Base-by-base conservation (phyloP, 2,888 invertebrate species). In the Seladonia tumulorum region DNA sequence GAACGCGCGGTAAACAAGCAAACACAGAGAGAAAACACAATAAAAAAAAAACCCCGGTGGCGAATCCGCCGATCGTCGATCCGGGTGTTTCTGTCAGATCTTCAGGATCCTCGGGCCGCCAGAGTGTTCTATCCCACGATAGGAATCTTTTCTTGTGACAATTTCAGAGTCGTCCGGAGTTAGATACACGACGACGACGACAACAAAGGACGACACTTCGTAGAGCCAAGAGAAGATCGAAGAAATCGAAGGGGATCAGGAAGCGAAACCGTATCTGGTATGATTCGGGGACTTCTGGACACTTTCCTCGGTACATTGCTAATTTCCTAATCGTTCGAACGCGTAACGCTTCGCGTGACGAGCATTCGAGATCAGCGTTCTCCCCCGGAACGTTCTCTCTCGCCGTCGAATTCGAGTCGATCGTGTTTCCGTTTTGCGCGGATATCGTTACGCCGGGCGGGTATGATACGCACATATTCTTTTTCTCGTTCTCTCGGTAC, bases 241-340 rank as follows among this genome's bases (percentile, higher is more conserved):
- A 42, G 49, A 57, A 57, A 77, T 66, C 66, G 29, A 7, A 16
- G 16, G 63, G 66, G 53, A n/a, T 53, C 53, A 53, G 53, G 53
- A 53, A n/a, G 10, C 53, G 53, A 72, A 14, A 47, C 42, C 71
- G 79, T 78, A 35, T 78, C 70, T 92, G 93, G 92, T 92, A 94
- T 94, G 94, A 90, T 94, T 88, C 94, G 94, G 80, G 91, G 92
- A 91, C 92, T 94, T 89, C 91, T 94, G 89, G 90, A 92, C 81
- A 90, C 88, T 79, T 84, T 94, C 76, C 91, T 89, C 88, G 94
- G 94, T 94, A 94, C 88, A 81, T 77, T 74, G n/a, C 75, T 75
- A 49, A 47, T 76, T 82, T 72, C 42, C 29, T 79, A 75, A 47
- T 82, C 82, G 39, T 82, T 53, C 72, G 53, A 22, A 53, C 22